Evolutionary conservation across 2,888 invertebrate species (phyloP), one percentile per base, ranked within the genome.

Genomic region (Brachypalpus laphriformis): DNA sequence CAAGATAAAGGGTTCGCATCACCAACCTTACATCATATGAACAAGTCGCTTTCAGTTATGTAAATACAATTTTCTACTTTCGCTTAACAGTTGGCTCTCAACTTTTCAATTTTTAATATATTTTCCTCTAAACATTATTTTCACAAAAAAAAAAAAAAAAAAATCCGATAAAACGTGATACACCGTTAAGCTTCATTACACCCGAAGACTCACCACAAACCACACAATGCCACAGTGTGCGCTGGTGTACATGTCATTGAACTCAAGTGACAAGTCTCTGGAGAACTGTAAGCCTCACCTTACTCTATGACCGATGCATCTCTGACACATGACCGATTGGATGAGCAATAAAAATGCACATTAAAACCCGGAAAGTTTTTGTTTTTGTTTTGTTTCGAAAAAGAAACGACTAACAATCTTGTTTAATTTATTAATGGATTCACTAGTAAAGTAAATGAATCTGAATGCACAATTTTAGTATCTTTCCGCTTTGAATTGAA

Each of bases 301-400:
- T 34, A 65, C 45, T 75, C 65, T 65, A 56, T 65, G 63, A 51
- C 65, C 16, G 56, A 56, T 72, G 59, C 28, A 49, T 51, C 49
- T 51, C 34, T 57, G 66, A 51, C 25, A 37, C 49, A 51, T 40
- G 54, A 54, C 18, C 40, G 54, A 42, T 51, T 40, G n/a, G 25
- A 51, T 66, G 51, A 66, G 20, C 49, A 22, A 61, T 45, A 25
- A 68, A 51, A 54, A n/a, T n/a, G n/a, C 54, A 2, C 57, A 57
- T 57, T 57, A 14, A 40, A 61, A 45, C 45, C 61, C 61, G 61
- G 61, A 61, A 61, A 45, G 14, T 40, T 40, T 40, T n/a, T 40
- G 2, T 42, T 42, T 42, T 42, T 16, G 14, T 28, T 31, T 7
- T 31, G 7, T 16, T 11, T 8, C n/a, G 14, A n/a, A 34, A 47